Evolutionary conservation across 2,113 vertebrate species (phyloP).

Genomic region (Conger conger): DNA sequence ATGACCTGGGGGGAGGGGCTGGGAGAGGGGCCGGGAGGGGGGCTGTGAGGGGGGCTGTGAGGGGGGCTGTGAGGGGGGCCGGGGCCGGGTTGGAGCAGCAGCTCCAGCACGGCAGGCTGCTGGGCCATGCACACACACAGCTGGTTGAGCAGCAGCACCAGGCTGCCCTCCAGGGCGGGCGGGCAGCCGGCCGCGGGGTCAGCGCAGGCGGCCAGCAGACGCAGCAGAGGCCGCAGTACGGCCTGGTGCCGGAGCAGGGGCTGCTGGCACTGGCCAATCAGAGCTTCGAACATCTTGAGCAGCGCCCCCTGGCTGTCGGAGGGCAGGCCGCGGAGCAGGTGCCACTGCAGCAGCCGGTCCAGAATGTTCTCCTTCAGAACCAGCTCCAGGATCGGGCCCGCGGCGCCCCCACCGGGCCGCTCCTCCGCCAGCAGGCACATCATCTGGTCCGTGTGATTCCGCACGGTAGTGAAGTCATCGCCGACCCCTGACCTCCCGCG

Average conservation of each 20-base stretch:
- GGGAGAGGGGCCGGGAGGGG: too few relatives aligned
- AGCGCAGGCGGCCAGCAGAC: slow-evolving; percentile 79
- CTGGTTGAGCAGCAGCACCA: slow-evolving; percentile 91
- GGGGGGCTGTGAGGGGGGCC: slow-evolving; percentile 40
- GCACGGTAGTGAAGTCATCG: slow-evolving; percentile 86
- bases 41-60: too few relatives aligned
- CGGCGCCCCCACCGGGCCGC: slow-evolving; percentile 49
- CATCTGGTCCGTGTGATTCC: slow-evolving; percentile 95
- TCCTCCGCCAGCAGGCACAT: slow-evolving; percentile 87
- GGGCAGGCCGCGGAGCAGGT: slow-evolving; percentile 78
- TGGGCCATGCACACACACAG: slow-evolving; percentile 86
- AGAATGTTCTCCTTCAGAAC: slow-evolving; percentile 81
- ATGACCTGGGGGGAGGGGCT: slow-evolving; percentile 83
- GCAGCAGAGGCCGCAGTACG: slow-evolving; percentile 82
- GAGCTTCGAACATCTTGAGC: slow-evolving; percentile 91
- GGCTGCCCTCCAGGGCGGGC: slow-evolving; percentile 74
- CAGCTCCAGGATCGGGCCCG: slow-evolving; percentile 85
- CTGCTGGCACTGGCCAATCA: slow-evolving; percentile 88
- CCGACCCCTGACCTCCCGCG: slow-evolving; percentile 64
- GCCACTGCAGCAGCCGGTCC: slow-evolving; percentile 83
- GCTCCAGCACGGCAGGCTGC: slow-evolving; percentile 84
- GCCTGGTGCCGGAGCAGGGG: slow-evolving; percentile 80
- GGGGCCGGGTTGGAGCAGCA: slow-evolving; percentile 78
- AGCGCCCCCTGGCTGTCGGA: slow-evolving; percentile 82
- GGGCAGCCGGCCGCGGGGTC: slow-evolving; percentile 70